A percentile compares a stretch with the other conserved stretches of the same genome.
Conservation (phyloP, 2,113 vertebrate genomes). For the Apeltes quadracus region DNA sequence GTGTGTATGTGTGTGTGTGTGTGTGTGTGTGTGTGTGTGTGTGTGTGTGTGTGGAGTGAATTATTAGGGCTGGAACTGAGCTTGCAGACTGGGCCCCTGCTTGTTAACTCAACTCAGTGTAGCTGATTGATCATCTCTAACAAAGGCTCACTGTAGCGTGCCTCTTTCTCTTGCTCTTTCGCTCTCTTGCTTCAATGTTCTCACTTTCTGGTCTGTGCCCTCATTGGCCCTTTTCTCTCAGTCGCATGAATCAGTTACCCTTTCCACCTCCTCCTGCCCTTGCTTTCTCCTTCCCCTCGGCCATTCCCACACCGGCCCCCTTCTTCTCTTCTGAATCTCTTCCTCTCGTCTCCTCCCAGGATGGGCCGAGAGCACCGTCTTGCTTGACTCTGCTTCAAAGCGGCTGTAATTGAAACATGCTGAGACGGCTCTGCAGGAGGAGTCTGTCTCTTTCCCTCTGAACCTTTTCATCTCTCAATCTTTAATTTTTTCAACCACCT, state of each 20-base stretch:
- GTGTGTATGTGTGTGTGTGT: slow-evolving; percentile 17
- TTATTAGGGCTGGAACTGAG: slow-evolving; percentile 63
- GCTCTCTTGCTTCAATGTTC: slow-evolving; percentile 43
- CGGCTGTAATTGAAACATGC: slow-evolving; percentile 73
- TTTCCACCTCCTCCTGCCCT: slow-evolving; percentile 18
- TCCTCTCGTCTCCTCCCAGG: slow-evolving; percentile 32
- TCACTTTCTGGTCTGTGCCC: slow-evolving; percentile 49
- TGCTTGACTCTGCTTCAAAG: slow-evolving; percentile 70
- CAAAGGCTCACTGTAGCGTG: slow-evolving; percentile 59
- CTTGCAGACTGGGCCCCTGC: slow-evolving; percentile 61
- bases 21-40: slow-evolving; percentile 20
- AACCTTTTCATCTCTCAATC: slow-evolving; percentile 57
- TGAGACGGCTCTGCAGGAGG: slow-evolving; percentile 52
- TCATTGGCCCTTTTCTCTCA: slow-evolving; percentile 17
- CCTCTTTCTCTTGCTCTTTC: slow-evolving; percentile 29
- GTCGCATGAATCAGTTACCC: slow-evolving; percentile 3
- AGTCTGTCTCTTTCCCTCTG: slow-evolving; percentile 35
- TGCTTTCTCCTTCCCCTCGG: slow-evolving; percentile 3
- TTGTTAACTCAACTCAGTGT: slow-evolving; percentile 67
- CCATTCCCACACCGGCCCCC: slow-evolving; percentile 5
- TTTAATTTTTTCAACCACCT: slow-evolving; percentile 25
- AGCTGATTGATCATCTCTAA: slow-evolving; percentile 72
- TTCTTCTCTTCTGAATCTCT: slow-evolving; percentile 17
- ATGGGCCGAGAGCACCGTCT: slow-evolving; percentile 46
- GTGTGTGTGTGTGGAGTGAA: slow-evolving; percentile 43